A percentile compares a stretch with the other conserved stretches of the same genome.
Evolutionary conservation across 2,797 vertebrate genomes (phyloP).

Genomic region (Mionectes olivaceus): DNA sequence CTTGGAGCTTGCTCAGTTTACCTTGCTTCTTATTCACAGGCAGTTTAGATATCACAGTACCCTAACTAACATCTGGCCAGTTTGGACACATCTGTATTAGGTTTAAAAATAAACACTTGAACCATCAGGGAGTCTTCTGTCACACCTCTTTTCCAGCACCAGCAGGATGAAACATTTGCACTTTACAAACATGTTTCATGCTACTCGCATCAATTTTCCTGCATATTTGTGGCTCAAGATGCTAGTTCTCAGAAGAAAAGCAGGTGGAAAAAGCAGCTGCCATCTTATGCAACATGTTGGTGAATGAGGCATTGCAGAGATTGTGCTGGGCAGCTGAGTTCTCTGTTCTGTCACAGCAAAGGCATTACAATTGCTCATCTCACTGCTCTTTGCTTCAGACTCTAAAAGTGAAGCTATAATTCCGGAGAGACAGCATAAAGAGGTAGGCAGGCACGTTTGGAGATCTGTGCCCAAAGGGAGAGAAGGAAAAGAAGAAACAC

Average conservation of each 20-base stretch:
- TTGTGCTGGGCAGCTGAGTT: neutral
- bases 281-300: neutral
- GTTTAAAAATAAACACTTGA: neutral
- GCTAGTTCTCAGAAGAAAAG: neutral
- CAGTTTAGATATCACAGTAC: neutral
- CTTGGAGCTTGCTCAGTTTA: neutral
- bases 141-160: neutral
- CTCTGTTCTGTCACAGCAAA: neutral
- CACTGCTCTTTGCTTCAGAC: neutral
- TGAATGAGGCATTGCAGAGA: neutral
- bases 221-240: neutral
- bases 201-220: neutral
- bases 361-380: neutral
- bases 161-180: neutral
- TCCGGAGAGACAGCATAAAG: neutral
- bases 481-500: neutral
- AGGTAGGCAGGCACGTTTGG: neutral
- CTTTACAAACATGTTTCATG: neutral
- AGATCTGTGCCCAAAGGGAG: neutral
- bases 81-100: neutral
- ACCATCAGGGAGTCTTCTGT: neutral
- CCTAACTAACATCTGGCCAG: neutral
- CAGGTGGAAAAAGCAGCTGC: constrained; percentile 25
- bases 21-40: neutral
- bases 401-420: neutral